These are phyloP conservation scores for Folsomia manolachei DNA, from an alignment of 2,888 invertebrate genomes.

Conservation along the genomic window DNA sequence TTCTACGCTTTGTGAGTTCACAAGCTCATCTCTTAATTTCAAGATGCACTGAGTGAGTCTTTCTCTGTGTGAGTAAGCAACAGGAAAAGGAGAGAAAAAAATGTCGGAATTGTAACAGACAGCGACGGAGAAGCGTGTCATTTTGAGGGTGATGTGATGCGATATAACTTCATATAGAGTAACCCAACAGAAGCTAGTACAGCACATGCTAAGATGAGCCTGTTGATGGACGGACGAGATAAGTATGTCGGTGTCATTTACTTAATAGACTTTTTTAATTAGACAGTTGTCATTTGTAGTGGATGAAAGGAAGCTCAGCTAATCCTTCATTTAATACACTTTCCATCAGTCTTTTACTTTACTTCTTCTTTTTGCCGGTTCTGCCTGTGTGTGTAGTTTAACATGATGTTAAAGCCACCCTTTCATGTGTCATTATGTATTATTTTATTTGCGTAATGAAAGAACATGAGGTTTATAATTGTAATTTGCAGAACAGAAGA, in stretches of 20 bases:
- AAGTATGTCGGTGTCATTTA: constrained; percentile 50
- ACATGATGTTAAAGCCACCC: too few species aligned
- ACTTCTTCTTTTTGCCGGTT: constrained; percentile 19
- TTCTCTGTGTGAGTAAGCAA: neutral
- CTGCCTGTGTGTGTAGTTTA: too few species aligned
- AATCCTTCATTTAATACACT: constrained; percentile 16
- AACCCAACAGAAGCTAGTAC: constrained; percentile 30
- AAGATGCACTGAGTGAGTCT: neutral
- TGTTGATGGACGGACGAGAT: constrained; percentile 48
- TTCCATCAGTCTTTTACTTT: constrained; percentile 35
- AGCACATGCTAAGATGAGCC: constrained; percentile 3
- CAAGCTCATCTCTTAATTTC: neutral
- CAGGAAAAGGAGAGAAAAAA: constrained; percentile 10
- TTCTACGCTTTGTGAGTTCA: neutral
- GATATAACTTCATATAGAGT: too few species aligned
- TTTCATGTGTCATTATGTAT: too few species aligned
- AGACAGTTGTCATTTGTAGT: constrained; percentile 48
- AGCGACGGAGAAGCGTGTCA: constrained; percentile 44
- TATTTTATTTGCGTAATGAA: neutral
- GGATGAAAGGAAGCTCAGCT: constrained; percentile 16
- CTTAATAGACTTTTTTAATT: constrained; percentile 51
- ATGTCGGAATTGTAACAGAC: too few species aligned
- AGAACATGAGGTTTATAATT: too few species aligned
- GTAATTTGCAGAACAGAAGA: too few species aligned
- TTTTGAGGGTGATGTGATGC: constrained; percentile 29